These are phyloP conservation scores for Anas acuta DNA, from an alignment of 2,797 vertebrate genomes.

Conservation along the genomic window DNA sequence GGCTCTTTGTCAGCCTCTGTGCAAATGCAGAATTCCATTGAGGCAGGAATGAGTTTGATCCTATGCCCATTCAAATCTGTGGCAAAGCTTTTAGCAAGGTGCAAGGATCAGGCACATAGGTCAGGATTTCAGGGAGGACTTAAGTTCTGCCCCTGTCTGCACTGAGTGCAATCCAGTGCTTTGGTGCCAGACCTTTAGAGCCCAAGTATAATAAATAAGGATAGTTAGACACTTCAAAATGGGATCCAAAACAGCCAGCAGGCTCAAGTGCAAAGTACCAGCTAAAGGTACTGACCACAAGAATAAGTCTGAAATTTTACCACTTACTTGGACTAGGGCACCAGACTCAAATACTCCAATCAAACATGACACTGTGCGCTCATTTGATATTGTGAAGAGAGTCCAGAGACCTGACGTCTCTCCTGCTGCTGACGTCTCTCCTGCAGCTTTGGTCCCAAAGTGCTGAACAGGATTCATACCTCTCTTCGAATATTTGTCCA, in stretches of 20 bases:
- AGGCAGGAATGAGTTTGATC: background rate
- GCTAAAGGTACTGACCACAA: background rate
- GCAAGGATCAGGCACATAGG: background rate
- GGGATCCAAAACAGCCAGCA: background rate
- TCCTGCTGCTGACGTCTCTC: background rate
- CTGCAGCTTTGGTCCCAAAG: background rate
- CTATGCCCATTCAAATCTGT: background rate
- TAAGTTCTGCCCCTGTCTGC: background rate
- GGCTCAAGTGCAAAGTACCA: background rate
- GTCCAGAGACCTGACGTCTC: background rate
- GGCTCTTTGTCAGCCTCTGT: background rate
- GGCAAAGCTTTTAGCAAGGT: background rate
- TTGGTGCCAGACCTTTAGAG: background rate
- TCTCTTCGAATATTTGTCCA: background rate
- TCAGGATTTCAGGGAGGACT: background rate
- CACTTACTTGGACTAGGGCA: background rate
- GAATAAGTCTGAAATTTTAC: background rate
- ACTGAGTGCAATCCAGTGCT: background rate
- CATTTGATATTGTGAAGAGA: background rate
- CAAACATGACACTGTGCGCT: background rate
- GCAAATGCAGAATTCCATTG: background rate
- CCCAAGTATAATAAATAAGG: background rate
- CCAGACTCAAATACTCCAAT: background rate
- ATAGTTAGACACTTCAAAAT: background rate
- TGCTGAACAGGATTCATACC: background rate